Conservation (phyloP, 2,113 vertebrate genomes). For the Bagarius yarrelli region DNA sequence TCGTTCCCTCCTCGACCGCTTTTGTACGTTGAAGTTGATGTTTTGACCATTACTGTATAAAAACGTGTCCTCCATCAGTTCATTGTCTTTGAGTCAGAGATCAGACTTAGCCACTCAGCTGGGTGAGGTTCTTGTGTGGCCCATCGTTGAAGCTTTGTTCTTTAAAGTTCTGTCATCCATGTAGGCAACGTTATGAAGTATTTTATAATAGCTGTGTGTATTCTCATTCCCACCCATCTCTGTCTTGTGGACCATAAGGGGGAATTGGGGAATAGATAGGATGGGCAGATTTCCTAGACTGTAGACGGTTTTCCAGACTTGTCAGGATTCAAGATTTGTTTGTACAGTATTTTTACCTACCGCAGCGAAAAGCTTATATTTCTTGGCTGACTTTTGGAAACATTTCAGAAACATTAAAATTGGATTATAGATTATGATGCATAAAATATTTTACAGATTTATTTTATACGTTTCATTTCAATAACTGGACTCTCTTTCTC, state of each 20-base stretch:
- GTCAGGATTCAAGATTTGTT: constrained; percentile 34
- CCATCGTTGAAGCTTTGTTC: constrained; percentile 25
- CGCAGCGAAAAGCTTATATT: constrained; percentile 33
- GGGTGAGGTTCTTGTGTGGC: constrained; percentile 31
- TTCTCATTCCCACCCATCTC: constrained; percentile 20
- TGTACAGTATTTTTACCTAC: constrained; percentile 44
- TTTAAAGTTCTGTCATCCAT: constrained; percentile 23
- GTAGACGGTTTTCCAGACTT: constrained; percentile 24
- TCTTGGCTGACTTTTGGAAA: not conserved
- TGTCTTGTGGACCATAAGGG: constrained; percentile 38
- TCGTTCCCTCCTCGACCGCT: not conserved
- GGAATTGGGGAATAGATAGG: constrained; percentile 42
- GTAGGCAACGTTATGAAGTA: constrained; percentile 22
- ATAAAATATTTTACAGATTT: not conserved
- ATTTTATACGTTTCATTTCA: too few relatives aligned
- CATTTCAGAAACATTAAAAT: not conserved
- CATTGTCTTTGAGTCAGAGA: not conserved
- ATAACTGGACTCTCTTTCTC: too few relatives aligned
- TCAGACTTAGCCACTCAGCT: constrained; percentile 31
- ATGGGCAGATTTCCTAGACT: constrained; percentile 47
- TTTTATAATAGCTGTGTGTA: constrained; percentile 17
- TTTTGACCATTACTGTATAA: constrained; percentile 12
- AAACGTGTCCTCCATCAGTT: constrained; percentile 26
- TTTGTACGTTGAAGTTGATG: constrained; percentile 20
- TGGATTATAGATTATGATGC: not conserved